Evolutionary conservation across 2,888 invertebrate genomes (phyloP), one percentile per base, ranked within the genome.

Genomic region (Lasioglossum zephyrum): DNA sequence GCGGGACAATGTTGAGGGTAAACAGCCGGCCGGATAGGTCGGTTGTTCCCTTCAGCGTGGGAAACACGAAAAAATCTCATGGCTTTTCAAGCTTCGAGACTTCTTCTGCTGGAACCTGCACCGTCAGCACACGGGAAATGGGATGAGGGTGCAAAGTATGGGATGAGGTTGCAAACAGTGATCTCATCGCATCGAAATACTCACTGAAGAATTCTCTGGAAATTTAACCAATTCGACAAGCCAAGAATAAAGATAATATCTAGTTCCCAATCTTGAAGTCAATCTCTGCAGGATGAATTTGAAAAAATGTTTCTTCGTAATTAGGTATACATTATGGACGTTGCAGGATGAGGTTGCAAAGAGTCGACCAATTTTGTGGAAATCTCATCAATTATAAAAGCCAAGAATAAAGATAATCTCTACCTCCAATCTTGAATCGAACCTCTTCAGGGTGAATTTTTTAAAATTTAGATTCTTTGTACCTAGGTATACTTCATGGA

Each of bases 1-100:
- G 90, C 88, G 85, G 72, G 84, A 87, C 86, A 86, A 89, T 88
- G 91, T 81, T 84, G 81, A 89, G 82, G 60, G 88, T 81, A 92
- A 92, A 92, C 89, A 91, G 81, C 16, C 73, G 75, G n/a, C 60
- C 39, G 79, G 53, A 49, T 57, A 26, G 47, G 39, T n/a, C 72
- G 69, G 72, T 47, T 2, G 49, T 53, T 77, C 72, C 74, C 79
- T 53, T 76, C 78, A 11, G 16, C 82, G 86, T 86, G 86, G 77
- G 86, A 87, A 87, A 22, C 72, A 44, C 72, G 72, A 72, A 72
- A 44, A 72, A 70, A 69, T 69, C 66, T 41, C 11, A 13, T 13
- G 4, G 41, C 8, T 11, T 70, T 70, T 70, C 41, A n/a, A 70
- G 11, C 41, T 31, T 6, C n/a, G 57, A 11, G 57, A n/a, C 31